Conservation (phyloP, 2,797 vertebrate species). For the Streptopelia turtur region DNA sequence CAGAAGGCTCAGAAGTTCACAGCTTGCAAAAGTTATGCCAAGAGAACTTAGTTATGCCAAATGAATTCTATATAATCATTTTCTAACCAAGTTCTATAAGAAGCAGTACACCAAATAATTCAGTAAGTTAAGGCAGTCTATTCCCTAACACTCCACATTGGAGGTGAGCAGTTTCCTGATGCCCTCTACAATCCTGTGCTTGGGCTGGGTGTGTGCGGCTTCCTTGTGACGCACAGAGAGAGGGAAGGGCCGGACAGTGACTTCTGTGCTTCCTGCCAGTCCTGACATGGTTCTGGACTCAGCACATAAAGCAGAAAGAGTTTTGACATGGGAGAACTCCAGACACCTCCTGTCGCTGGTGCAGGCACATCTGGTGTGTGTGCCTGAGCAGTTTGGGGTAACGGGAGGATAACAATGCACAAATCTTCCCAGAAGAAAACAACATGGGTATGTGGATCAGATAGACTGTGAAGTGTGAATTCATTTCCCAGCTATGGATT, state of each 20-base stretch:
- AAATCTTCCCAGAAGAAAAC: not conserved
- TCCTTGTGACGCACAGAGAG: fast-evolving
- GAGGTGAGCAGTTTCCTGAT: not conserved
- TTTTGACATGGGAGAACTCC: not conserved
- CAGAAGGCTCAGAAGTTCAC: too few species aligned
- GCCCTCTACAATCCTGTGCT: not conserved
- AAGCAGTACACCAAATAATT: too few species aligned
- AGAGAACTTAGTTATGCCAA: too few species aligned
- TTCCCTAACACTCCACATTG: too few species aligned
- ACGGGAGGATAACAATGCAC: fast-evolving
- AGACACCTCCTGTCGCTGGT: not conserved
- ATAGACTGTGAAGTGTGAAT: not conserved
- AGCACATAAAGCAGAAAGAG: not conserved
- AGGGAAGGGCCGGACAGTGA: not conserved
- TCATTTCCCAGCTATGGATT: not conserved
- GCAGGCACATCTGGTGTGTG: fast-evolving
- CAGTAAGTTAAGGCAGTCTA: too few species aligned
- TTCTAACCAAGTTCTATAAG: too few species aligned
- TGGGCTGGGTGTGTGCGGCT: not conserved
- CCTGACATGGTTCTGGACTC: not conserved
- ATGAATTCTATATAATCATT: too few species aligned
- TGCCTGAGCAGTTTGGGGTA: not conserved
- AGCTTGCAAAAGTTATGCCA: too few species aligned
- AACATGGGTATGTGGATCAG: fast-evolving
- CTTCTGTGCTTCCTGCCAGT: not conserved